phyloP scores from a whole-genome alignment of 2,113 vertebrate genomes.

The Raja brachyura region DNA sequence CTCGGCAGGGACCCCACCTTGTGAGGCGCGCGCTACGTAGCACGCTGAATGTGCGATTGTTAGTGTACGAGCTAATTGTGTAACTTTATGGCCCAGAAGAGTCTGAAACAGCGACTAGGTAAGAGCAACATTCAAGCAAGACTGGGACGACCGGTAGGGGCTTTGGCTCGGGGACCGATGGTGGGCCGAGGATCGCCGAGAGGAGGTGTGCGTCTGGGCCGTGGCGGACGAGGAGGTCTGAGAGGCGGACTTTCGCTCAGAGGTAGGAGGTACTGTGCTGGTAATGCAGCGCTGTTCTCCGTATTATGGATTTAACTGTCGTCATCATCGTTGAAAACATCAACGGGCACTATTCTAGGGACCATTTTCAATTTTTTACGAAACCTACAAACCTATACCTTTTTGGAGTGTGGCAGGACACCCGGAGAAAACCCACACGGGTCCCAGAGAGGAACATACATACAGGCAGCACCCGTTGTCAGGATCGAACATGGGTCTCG shows the following conservation, averaged over 20 bases:
- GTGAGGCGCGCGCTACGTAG: neutral
- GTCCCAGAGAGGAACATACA: too few species aligned
- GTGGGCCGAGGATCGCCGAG: constrained; percentile 64
- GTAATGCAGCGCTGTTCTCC: neutral
- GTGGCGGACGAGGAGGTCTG: constrained; percentile 66
- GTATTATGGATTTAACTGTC: neutral
- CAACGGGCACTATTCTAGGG: too few species aligned
- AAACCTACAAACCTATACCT: too few species aligned
- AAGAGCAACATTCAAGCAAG: constrained; percentile 96
- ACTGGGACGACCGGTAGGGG: constrained; percentile 76
- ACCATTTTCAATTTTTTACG: too few species aligned
- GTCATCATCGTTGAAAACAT: too few species aligned
- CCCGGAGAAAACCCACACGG: too few species aligned
- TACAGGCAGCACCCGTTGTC: too few species aligned
- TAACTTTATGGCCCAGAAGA: constrained; percentile 64
- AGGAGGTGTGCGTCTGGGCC: constrained; percentile 70
- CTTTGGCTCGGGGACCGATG: constrained; percentile 63
- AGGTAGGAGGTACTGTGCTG: constrained; percentile 57
- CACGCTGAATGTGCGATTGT: too few species aligned
- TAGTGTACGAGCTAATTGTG: constrained; percentile 8
- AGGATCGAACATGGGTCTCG: too few species aligned
- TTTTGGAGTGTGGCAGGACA: too few species aligned
- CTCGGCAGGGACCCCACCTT: too few species aligned
- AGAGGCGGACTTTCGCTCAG: constrained; percentile 76
- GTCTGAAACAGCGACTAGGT: constrained; percentile 90